A percentile compares a stretch with the other conserved stretches of the same genome.
Evolutionary conservation across 2,888 invertebrate species (phyloP).

Genomic region (Eilema caniola): DNA sequence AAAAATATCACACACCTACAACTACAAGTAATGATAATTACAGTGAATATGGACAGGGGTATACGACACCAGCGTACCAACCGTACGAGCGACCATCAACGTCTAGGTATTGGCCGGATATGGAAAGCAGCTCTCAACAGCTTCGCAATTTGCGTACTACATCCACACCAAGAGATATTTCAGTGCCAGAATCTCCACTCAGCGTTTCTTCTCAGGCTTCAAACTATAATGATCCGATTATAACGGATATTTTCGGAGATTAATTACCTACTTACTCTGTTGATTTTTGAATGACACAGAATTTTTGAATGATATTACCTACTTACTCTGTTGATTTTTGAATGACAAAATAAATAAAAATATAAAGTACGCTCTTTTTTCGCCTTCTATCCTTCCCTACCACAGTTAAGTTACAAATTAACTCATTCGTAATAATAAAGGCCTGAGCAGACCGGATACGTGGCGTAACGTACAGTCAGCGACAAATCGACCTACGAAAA

Average conservation of each 20-base stretch:
- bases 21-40: slow-evolving; percentile 28
- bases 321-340: too few relatives aligned
- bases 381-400: too few relatives aligned
- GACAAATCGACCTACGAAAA: too few relatives aligned
- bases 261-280: slow-evolving; percentile 29
- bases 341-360: slow-evolving; percentile 21
- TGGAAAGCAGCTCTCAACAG: slow-evolving; percentile 32
- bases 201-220: slow-evolving; percentile 34
- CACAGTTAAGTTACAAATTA: too few relatives aligned
- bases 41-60: slow-evolving; percentile 41
- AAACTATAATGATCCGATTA: slow-evolving; percentile 38
- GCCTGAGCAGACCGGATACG: too few relatives aligned
- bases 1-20: slow-evolving; percentile 39
- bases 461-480: too few relatives aligned
- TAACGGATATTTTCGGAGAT: slow-evolving; percentile 40
- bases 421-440: too few relatives aligned
- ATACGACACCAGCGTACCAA: slow-evolving; percentile 32
- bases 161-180: slow-evolving; percentile 40
- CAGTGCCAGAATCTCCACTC: slow-evolving; percentile 26
- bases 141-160: slow-evolving; percentile 10
- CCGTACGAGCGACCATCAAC: slow-evolving; percentile 24
- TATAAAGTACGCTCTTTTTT: slow-evolving; percentile 22
- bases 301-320: too few relatives aligned
- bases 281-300: slow-evolving; percentile 24
- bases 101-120: slow-evolving; percentile 32